These are phyloP conservation scores for Platyscapa corneri DNA, from an alignment of 1,140 invertebrate genomes.

Conservation along the genomic window DNA sequence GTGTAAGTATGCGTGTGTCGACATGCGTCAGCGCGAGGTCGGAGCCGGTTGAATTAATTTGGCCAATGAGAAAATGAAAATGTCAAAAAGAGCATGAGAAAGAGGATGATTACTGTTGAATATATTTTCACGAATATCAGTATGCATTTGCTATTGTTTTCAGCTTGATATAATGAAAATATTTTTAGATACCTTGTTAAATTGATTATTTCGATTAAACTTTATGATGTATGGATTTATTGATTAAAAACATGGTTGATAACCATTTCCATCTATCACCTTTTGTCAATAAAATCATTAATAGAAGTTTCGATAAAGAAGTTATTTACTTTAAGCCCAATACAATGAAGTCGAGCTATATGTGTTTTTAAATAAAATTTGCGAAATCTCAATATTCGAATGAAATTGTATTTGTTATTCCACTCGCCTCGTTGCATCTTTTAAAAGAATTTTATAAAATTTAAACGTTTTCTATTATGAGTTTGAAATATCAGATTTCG, in stretches of 20 bases:
- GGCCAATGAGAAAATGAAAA: background rate
- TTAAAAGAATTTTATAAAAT: background rate
- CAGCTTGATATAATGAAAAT: background rate
- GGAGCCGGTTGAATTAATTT: conserved; percentile 30
- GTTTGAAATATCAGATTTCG: background rate
- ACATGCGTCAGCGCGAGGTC: background rate
- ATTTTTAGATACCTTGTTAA: background rate
- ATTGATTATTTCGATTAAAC: conserved; percentile 13
- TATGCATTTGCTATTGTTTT: background rate
- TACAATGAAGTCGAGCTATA: background rate
- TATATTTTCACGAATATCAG: background rate
- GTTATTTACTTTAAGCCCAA: background rate
- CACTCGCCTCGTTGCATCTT: background rate
- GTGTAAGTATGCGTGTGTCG: background rate
- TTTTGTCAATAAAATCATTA: conserved; percentile 11
- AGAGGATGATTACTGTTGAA: background rate
- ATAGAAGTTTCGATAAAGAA: background rate
- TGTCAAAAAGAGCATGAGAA: background rate
- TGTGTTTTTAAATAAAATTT: background rate
- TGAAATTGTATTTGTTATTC: background rate
- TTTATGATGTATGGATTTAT: background rate
- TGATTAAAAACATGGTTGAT: background rate
- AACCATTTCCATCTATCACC: background rate
- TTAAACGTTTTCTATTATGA: background rate
- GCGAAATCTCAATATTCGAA: background rate